phyloP scores from a whole-genome alignment of 2,797 vertebrate species.

The Cynopterus sphinx region DNA sequence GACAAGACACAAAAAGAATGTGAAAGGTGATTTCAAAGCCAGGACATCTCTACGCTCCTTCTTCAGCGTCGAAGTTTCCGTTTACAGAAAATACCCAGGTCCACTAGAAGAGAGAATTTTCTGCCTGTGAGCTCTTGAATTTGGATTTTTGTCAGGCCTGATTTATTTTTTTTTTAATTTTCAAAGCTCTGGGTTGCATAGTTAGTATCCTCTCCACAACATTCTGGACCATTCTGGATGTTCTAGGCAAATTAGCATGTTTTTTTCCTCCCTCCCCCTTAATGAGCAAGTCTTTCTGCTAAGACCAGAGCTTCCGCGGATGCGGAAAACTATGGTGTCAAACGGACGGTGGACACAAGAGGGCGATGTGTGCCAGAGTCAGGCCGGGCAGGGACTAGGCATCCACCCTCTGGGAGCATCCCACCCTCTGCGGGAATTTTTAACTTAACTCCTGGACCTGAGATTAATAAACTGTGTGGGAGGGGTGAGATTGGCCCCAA shows the following conservation, averaged over 20 bases:
- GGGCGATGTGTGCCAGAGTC: constrained; percentile 38
- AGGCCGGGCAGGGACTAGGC: accelerated
- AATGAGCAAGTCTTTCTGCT: background rate
- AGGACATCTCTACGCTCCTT: background rate
- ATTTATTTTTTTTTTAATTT: background rate
- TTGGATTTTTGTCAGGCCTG: background rate
- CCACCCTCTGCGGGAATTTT: background rate
- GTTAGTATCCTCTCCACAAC: background rate
- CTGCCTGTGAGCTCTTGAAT: background rate
- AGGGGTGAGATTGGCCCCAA: background rate
- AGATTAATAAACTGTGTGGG: background rate
- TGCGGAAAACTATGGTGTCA: background rate
- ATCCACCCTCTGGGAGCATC: background rate
- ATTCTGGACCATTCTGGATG: background rate
- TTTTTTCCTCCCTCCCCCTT: background rate
- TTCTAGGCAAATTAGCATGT: background rate
- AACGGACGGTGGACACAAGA: background rate
- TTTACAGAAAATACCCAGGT: background rate
- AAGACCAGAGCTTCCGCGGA: accelerated
- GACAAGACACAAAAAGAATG: background rate
- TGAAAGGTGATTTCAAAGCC: background rate
- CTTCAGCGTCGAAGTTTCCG: background rate
- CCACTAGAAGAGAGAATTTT: background rate
- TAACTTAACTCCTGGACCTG: background rate
- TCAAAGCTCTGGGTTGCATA: background rate